Evolutionary conservation across 2,113 vertebrate genomes (phyloP).

Genomic region (Onychorhynchus coronatus): DNA sequence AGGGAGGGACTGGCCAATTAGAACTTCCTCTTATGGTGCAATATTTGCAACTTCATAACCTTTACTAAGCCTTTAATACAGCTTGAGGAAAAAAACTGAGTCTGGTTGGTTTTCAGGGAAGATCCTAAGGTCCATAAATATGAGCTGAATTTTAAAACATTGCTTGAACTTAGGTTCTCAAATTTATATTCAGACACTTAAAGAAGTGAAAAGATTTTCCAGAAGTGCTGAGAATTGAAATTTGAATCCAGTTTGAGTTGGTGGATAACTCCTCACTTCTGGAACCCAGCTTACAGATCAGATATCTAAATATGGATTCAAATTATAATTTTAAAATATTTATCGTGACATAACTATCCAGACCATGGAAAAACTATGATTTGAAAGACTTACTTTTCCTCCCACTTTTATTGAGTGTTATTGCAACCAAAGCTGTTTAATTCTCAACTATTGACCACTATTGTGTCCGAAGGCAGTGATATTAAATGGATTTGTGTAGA

Average conservation of each 20-base stretch:
- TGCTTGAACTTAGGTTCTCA: neutral
- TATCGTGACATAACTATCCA: neutral
- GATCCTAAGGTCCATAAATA: neutral
- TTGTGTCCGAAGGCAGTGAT: neutral
- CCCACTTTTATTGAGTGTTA: neutral
- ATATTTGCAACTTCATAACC: constrained; percentile 31
- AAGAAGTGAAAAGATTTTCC: neutral
- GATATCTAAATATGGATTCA: neutral
- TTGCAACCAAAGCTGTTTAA: neutral
- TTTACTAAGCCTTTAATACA: neutral
- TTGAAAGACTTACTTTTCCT: neutral
- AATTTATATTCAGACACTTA: neutral
- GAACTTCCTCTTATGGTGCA: neutral
- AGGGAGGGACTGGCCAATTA: neutral
- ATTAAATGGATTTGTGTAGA: neutral
- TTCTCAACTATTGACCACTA: neutral
- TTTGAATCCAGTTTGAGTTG: neutral
- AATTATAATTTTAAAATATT: neutral
- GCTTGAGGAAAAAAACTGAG: neutral
- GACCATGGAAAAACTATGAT: neutral
- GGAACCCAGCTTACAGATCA: neutral
- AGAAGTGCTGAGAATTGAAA: neutral
- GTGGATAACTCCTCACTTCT: neutral
- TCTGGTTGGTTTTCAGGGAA: neutral
- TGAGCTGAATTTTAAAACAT: constrained; percentile 1